phyloP scores from a whole-genome alignment of 2,113 vertebrate genomes.

The Cynoglossus semilaevis region DNA sequence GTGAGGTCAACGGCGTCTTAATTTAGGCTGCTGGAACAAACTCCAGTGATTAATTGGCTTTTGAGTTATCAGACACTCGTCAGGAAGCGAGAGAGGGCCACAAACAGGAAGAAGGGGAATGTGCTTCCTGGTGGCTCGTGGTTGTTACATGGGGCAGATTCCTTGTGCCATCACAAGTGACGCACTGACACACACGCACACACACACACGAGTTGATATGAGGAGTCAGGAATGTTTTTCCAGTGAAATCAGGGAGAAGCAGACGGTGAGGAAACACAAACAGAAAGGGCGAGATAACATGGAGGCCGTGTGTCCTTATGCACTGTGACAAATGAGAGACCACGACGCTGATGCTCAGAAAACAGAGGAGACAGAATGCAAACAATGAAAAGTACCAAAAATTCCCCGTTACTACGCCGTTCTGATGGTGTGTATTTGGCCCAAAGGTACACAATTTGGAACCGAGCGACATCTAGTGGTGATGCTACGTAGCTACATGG shows the following conservation, averaged over 20 bases:
- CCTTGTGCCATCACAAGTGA: constrained; percentile 68
- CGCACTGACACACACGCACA: constrained; percentile 35
- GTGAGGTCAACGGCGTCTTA: constrained; percentile 45
- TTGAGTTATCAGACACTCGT: constrained; percentile 76
- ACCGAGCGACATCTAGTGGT: no score
- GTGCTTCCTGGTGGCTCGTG: constrained; percentile 75
- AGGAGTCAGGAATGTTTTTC: constrained; percentile 66
- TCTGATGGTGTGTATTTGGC: no score
- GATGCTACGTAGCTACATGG: no score
- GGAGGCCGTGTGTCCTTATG: constrained; percentile 37
- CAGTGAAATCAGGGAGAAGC: constrained; percentile 65
- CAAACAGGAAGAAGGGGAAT: constrained; percentile 82
- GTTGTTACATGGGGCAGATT: constrained; percentile 68
- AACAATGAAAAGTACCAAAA: neutral
- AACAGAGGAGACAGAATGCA: neutral
- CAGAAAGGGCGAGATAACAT: constrained; percentile 61
- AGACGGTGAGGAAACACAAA: constrained; percentile 68
- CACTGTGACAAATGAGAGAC: constrained; percentile 6
- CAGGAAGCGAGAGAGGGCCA: constrained; percentile 75
- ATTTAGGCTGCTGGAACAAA: constrained; percentile 48
- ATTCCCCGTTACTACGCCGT: no score
- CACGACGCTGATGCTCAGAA: neutral
- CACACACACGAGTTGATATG: constrained; percentile 35
- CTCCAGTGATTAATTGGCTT: constrained; percentile 70
- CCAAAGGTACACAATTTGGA: no score